Conservation (phyloP, 2,113 vertebrate genomes). For the Amblyornis subalaris region DNA sequence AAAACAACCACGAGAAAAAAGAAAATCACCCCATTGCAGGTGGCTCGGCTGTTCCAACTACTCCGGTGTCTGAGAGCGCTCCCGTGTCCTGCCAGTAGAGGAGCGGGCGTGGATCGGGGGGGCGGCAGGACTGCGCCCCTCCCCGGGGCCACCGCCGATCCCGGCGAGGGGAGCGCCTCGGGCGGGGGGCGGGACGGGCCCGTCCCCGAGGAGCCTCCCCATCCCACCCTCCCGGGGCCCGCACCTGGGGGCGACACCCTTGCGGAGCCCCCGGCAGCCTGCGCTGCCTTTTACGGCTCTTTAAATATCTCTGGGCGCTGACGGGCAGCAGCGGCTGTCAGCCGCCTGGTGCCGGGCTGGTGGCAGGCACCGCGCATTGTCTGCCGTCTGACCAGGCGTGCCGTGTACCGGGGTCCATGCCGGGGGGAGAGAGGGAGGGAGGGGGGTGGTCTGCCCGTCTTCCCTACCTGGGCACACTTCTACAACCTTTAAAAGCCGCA, state of each 20-base stretch:
- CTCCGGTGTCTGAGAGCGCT: not conserved
- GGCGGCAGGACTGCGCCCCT: not conserved
- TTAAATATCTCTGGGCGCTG: not conserved
- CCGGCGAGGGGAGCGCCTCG: not conserved
- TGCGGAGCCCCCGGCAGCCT: not conserved
- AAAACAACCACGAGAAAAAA: too few species aligned
- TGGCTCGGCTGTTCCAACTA: not conserved
- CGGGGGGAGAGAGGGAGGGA: not conserved
- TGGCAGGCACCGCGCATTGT: not conserved
- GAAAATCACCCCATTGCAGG: not conserved
- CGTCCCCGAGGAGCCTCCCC: not conserved
- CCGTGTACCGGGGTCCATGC: not conserved
- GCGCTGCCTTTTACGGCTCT: not conserved
- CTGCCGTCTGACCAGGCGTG: not conserved
- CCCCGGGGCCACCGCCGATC: not conserved
- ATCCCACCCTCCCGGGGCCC: not conserved
- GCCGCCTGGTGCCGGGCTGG: not conserved
- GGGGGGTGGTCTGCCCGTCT: not conserved
- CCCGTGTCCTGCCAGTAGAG: not conserved
- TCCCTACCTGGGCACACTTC: not conserved
- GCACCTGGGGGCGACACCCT: not conserved
- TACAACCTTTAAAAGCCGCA: not conserved
- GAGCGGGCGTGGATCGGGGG: not conserved
- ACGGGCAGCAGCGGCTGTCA: not conserved
- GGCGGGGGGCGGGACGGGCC: not conserved